Percentiles rank a stretch among this genome's conserved stretches.
These are phyloP conservation scores for Apostichopus leukothele DNA, from an alignment of 53 echinoderm and acorn worm genomes.

Conservation along the genomic window DNA sequence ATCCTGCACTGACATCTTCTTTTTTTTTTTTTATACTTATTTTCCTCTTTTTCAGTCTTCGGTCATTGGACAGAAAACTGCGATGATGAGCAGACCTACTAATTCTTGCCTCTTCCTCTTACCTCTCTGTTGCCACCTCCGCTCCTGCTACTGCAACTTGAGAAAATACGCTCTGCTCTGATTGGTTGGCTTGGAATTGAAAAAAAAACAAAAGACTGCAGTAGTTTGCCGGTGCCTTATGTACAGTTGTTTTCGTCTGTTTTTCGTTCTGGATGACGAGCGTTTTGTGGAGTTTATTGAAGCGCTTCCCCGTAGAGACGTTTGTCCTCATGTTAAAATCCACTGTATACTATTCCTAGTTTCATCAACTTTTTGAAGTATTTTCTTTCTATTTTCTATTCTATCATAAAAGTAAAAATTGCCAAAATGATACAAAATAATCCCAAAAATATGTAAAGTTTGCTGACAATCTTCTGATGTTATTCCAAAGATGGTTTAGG, in stretches of 20 bases:
- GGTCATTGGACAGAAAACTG: conserved; percentile 98
- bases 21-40: background rate
- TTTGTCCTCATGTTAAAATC: no score
- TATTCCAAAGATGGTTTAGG: no score
- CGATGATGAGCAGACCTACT: conserved; percentile 98
- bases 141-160: conserved; percentile 14
- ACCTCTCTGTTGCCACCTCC: background rate
- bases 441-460: no score
- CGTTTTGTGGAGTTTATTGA: background rate
- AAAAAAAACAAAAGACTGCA: background rate
- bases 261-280: background rate
- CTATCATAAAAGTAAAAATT: no score
- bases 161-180: background rate
- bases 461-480: no score
- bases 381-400: no score
- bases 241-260: background rate
- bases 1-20: no score
- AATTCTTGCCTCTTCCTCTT: conserved; percentile 8
- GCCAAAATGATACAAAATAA: no score
- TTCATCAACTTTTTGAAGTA: no score
- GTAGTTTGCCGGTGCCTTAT: conserved; percentile 42
- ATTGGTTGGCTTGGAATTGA: conserved; percentile 11
- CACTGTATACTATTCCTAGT: no score
- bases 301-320: background rate
- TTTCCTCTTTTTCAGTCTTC: conserved; percentile 68